Percentiles rank a stretch among this genome's conserved stretches.
These are phyloP conservation scores for Heliocidaris erythrogramma DNA, from an alignment of 35 echinoderm and acorn worm genomes.

Conservation along the genomic window DNA sequence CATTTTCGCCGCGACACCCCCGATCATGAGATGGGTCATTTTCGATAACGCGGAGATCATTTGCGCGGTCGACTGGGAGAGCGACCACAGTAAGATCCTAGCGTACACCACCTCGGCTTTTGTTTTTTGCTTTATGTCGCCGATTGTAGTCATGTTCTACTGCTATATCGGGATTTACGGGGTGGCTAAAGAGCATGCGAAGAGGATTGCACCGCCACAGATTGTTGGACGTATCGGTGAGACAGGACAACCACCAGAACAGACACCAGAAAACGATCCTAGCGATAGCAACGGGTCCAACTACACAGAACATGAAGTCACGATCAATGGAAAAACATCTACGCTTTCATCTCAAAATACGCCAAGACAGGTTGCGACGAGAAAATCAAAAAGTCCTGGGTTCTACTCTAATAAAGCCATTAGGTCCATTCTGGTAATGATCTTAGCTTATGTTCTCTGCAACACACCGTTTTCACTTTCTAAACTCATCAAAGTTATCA, in stretches of 20 bases:
- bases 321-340: background rate
- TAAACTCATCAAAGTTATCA: slow-evolving; percentile 87
- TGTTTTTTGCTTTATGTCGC: slow-evolving; percentile 72
- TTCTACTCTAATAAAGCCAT: slow-evolving; percentile 66
- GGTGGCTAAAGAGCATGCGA: slow-evolving; percentile 68
- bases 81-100: slow-evolving; percentile 31
- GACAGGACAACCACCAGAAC: background rate
- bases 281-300: background rate
- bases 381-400: background rate
- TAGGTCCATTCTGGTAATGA: slow-evolving; percentile 74
- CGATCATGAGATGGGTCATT: slow-evolving; percentile 55
- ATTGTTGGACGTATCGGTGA: background rate
- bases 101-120: slow-evolving; percentile 78
- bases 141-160: slow-evolving; percentile 70
- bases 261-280: background rate
- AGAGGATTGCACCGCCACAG: slow-evolving; percentile 51
- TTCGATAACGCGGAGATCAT: slow-evolving; percentile 84
- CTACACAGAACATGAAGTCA: background rate
- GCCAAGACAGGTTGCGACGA: background rate
- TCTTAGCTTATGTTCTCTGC: slow-evolving; percentile 71
- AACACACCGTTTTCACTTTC: slow-evolving; percentile 88
- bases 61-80: slow-evolving; percentile 93
- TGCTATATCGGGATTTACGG: slow-evolving; percentile 72
- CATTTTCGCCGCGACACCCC: slow-evolving; percentile 64
- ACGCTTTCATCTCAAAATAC: background rate